phyloP scores from a whole-genome alignment of 2,113 vertebrate genomes.

The Vireo altiloquus region DNA sequence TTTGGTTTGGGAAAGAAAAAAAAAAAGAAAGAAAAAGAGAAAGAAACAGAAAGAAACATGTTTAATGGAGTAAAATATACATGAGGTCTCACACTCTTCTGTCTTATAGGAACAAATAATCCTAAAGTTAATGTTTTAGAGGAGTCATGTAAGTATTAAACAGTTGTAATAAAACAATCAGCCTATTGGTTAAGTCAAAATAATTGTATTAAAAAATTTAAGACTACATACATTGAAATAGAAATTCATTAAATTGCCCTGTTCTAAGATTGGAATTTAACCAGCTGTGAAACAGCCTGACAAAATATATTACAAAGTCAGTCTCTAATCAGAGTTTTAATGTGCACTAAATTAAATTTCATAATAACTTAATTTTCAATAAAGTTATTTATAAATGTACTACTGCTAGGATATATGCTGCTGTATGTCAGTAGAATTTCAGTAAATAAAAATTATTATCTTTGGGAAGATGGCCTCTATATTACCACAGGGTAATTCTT shows the following conservation, averaged over 20 bases:
- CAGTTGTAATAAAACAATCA: neutral
- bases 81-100: neutral
- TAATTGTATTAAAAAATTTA: neutral
- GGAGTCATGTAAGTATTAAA: neutral
- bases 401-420: neutral
- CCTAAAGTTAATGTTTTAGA: neutral
- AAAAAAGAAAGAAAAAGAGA: too few relatives aligned
- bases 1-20: neutral
- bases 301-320: neutral
- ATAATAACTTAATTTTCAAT: neutral
- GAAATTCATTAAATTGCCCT: neutral
- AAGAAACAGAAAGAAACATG: neutral
- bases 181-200: neutral
- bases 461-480: neutral
- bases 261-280: neutral
- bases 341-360: neutral
- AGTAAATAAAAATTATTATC: neutral
- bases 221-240: neutral
- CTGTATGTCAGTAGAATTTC: neutral
- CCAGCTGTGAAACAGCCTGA: neutral
- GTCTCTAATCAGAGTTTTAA: neutral
- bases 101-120: neutral
- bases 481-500: neutral
- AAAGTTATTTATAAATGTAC: neutral
- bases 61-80: neutral